Evolutionary conservation across 2,113 vertebrate genomes (phyloP).

Genomic region (Mola mola): DNA sequence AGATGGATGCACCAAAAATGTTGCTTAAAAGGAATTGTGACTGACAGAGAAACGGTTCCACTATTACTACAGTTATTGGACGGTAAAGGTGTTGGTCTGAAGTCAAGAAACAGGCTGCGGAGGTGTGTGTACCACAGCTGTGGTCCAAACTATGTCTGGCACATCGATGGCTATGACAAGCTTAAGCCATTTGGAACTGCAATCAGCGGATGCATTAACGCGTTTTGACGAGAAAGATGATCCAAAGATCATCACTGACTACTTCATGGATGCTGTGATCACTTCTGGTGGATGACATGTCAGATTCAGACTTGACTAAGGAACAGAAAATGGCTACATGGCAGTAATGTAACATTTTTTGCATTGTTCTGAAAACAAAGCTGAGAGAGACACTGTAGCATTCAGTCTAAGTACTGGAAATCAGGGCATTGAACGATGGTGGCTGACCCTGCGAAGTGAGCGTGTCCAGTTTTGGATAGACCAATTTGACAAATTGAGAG

Average conservation of each 20-base stretch:
- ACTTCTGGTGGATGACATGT: neutral
- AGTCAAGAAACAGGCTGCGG: conserved; percentile 2
- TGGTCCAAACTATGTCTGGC: conserved; percentile 24
- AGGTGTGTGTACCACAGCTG: conserved; percentile 2
- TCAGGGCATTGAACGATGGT: conserved; percentile 2
- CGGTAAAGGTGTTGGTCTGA: conserved; percentile 8
- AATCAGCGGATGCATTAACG: no score
- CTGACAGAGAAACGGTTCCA: neutral
- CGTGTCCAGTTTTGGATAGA: conserved; percentile 19
- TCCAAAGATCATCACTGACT: conserved; percentile 6
- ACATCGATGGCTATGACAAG: conserved; percentile 10
- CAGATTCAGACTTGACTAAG: neutral
- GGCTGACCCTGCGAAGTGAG: conserved; percentile 9
- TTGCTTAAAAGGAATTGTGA: conserved; percentile 4
- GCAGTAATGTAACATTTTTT: conserved; percentile 5
- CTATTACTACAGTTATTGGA: neutral
- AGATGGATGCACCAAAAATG: conserved; percentile 19
- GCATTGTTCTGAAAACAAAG: conserved; percentile 1
- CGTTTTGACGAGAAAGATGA: no score
- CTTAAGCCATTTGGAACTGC: no score
- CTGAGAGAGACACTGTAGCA: conserved; percentile 1
- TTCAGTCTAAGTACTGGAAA: conserved; percentile 22
- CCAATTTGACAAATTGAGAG: conserved; percentile 6
- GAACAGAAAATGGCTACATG: conserved; percentile 11
- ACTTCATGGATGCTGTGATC: conserved; percentile 16